Percentiles rank a stretch among this genome's conserved stretches.
Conservation (phyloP, 2,797 vertebrate genomes). For the Hydrolagus colliei region DNA sequence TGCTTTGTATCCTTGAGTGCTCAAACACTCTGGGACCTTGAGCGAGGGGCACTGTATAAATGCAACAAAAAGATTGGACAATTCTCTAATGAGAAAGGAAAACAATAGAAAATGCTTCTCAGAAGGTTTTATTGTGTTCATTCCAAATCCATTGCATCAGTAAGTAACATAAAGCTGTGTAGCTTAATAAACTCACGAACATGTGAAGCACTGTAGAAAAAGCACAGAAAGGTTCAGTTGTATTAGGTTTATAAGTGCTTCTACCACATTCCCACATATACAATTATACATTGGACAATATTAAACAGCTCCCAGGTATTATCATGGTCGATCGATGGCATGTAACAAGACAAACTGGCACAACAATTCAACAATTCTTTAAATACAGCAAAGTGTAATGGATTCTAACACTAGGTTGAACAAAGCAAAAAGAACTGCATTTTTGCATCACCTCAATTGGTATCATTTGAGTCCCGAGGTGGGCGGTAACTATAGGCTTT, state of each 20-base stretch:
- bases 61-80: no score
- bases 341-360: constrained; percentile 19
- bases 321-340: neutral
- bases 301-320: neutral
- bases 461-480: neutral
- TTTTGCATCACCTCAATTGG: constrained; percentile 1
- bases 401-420: neutral
- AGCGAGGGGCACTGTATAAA: no score
- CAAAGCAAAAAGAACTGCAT: neutral
- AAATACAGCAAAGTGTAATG: constrained; percentile 3
- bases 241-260: neutral
- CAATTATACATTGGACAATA: neutral
- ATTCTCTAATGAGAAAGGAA: neutral
- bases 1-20: no score
- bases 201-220: constrained; percentile 1
- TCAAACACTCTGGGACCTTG: no score
- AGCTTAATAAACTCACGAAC: constrained; percentile 14
- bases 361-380: neutral
- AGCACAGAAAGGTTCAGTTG: neutral
- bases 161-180: constrained; percentile 24
- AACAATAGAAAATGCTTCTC: neutral
- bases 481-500: neutral
- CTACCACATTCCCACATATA: neutral
- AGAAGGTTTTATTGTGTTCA: constrained; percentile 24
- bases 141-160: constrained; percentile 10